Evolutionary conservation across 1,140 invertebrate species (phyloP), one percentile per base, ranked within the genome.

Genomic region (Drosophila parvula): DNA sequence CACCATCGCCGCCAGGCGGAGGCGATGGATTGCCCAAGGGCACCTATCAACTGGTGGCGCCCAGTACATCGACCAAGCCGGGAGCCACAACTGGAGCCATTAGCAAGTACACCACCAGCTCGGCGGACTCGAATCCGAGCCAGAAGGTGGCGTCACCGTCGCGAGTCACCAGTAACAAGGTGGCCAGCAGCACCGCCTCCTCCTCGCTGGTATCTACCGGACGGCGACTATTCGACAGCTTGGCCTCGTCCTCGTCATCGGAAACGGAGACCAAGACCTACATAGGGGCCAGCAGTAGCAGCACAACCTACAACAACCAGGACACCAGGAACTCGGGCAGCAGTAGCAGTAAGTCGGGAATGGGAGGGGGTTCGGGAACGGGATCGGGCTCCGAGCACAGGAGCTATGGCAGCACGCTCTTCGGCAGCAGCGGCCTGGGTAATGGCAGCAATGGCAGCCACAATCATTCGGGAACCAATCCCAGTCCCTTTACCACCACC

Each of bases 261-360:
- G 84, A 89, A 40, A 89, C 84, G 48, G 84, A 89, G 67, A 89
- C 84, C n/a, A 89, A 89, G 71, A 89, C 84, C 32, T 89, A 89
- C 60, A 79, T 89, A 27, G 84, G 84, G 18, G 84, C 80, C 57
- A 79, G 76, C 47, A 80, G 50, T 57, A 65, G 47, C 51, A 81
- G 88, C 69, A 79, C 83, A 34, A 78, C 77, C 32, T 91, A 91
- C 71, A 78, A 81, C 43, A 90, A 89, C 53, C 22, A 22, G 22
- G 90, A 91, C 34, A 65, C 77, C 43, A 81, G 78, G 79, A 79
- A 60, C 63, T 14, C 70, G 65, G 55, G 61, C 50, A 81, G 64
- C 43, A 83, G 73, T 79, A 83, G 59, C 57, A 74, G 48, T 69
- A 89, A 89, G 63, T 65, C 81, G 56, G 65, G 70, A 59, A n/a